phyloP scores from a whole-genome alignment of 2,888 invertebrate species.

The Drosophila tanythrix region DNA sequence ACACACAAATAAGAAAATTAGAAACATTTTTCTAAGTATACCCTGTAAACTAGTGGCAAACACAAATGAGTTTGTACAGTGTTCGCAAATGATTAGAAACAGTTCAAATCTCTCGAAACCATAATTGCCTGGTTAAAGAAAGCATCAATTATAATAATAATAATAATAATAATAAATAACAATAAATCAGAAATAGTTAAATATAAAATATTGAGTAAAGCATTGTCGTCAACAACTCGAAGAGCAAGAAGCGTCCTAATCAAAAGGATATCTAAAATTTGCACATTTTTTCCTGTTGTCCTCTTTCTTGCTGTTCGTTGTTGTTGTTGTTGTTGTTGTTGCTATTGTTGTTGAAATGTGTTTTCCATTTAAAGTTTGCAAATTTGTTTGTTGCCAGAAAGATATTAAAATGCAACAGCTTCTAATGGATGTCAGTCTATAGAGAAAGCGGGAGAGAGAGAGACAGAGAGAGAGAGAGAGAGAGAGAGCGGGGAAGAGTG shows the following conservation, averaged over 20 bases:
- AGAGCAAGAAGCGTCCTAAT: neutral
- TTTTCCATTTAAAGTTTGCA: constrained; percentile 73
- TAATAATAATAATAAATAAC: too few relatives aligned
- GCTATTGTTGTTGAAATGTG: constrained; percentile 64
- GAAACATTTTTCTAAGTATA: constrained; percentile 40
- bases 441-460: neutral
- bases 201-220: neutral
- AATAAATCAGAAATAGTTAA: neutral
- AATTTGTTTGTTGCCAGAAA: constrained; percentile 56
- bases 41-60: neutral
- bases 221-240: neutral
- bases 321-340: constrained; percentile 10
- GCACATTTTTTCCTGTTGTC: too few relatives aligned
- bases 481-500: neutral
- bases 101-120: neutral
- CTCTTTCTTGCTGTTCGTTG: too few relatives aligned
- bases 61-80: neutral
- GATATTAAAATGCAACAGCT: constrained; percentile 58
- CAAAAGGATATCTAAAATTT: neutral
- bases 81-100: neutral
- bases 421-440: constrained; percentile 41
- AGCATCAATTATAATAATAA: neutral
- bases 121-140: neutral
- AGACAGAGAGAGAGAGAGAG: neutral
- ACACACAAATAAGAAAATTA: constrained; percentile 47